A percentile compares a stretch with the other conserved stretches of the same genome.
phyloP scores from a whole-genome alignment of 2,113 vertebrate species.

The Dromiciops gliroides region DNA sequence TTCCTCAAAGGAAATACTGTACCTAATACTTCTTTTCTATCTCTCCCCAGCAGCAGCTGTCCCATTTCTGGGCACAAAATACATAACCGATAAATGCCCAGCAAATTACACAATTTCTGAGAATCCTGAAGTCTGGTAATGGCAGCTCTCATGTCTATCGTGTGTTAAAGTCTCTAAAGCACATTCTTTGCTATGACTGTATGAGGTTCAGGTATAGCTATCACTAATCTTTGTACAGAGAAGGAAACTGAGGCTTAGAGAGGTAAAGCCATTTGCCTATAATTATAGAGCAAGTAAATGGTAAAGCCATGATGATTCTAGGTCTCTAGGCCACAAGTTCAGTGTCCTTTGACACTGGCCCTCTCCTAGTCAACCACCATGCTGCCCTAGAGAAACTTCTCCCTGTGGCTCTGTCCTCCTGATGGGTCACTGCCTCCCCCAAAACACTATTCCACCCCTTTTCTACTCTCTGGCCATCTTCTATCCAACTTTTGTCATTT shows the following conservation, averaged over 20 bases:
- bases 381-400: too few species aligned
- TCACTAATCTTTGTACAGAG: not conserved
- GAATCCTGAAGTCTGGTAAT: not conserved
- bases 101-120: not conserved
- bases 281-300: not conserved
- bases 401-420: not conserved
- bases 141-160: not conserved
- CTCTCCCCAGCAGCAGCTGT: not conserved
- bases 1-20: not conserved
- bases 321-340: too few species aligned
- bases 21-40: not conserved
- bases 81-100: not conserved
- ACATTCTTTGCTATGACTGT: not conserved
- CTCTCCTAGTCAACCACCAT: not conserved
- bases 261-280: not conserved
- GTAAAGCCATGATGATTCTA: not conserved
- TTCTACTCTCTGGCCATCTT: not conserved
- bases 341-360: not conserved
- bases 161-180: not conserved
- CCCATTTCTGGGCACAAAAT: too few species aligned
- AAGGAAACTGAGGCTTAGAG: not conserved
- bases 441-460: not conserved
- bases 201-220: not conserved
- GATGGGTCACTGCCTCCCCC: not conserved
- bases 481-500: not conserved